These are phyloP conservation scores for Papilio polytes DNA, from an alignment of 1,140 invertebrate species.

Conservation along the genomic window DNA sequence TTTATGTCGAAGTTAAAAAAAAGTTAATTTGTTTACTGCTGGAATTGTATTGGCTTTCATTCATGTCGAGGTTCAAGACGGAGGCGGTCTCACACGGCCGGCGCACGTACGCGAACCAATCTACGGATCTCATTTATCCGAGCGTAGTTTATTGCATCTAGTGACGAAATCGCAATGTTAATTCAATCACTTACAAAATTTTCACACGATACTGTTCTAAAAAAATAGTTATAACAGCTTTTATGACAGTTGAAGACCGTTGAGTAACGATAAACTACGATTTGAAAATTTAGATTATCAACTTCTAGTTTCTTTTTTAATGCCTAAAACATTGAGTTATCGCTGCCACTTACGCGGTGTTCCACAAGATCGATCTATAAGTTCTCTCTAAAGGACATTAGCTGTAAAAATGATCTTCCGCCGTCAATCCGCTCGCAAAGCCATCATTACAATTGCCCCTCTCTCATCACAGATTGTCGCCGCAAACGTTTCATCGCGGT, in stretches of 20 bases:
- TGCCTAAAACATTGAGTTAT: neutral
- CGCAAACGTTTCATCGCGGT: conserved; percentile 12
- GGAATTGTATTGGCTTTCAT: conserved; percentile 48
- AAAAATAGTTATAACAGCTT: neutral
- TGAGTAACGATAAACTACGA: neutral
- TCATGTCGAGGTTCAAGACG: conserved; percentile 56
- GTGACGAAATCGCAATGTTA: conserved; percentile 42
- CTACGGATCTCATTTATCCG: conserved; percentile 55
- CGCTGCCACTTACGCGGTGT: neutral
- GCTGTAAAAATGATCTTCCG: conserved; percentile 23
- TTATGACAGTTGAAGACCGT: neutral
- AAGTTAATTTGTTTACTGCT: neutral
- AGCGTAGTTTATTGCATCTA: conserved; percentile 36
- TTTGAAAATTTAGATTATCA: neutral
- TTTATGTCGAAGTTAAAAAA: neutral
- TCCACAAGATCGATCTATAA: conserved; percentile 33
- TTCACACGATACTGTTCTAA: conserved; percentile 44
- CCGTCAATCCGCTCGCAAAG: neutral
- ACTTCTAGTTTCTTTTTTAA: neutral
- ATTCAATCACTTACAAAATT: conserved; percentile 45
- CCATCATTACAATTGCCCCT: conserved; percentile 34
- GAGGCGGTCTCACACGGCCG: conserved; percentile 45
- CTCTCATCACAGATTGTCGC: conserved; percentile 28
- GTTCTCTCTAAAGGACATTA: conserved; percentile 22
- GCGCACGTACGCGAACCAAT: conserved; percentile 66